Percentiles rank a stretch among this genome's conserved stretches.
Conservation (phyloP, 1,140 invertebrate genomes). For the Parasteatoda tepidariorum region DNA sequence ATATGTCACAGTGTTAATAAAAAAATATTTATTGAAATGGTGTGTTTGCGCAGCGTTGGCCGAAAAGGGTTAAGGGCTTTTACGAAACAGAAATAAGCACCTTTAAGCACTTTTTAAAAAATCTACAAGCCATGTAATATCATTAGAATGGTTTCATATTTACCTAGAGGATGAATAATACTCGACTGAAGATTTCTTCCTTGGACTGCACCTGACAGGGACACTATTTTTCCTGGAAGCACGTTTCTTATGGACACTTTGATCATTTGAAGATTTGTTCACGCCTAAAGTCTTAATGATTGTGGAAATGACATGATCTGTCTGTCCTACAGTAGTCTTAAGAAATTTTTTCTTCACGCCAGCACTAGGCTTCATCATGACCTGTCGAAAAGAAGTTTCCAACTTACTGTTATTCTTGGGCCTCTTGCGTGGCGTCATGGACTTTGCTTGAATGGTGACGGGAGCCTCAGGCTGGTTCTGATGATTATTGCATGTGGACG, state of each 20-base stretch:
- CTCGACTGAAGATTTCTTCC: slow-evolving; percentile 4
- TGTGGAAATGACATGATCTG: background rate
- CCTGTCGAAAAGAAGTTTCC: background rate
- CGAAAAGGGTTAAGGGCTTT: no score
- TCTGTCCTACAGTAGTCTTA: background rate
- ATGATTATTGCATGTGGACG: slow-evolving; percentile 3
- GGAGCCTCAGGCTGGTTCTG: background rate
- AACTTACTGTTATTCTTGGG: background rate
- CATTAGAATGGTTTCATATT: no score
- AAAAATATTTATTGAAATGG: no score
- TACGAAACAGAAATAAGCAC: no score
- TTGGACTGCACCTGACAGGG: slow-evolving; percentile 29
- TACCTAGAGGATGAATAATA: background rate
- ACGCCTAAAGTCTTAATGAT: no score
- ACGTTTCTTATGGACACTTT: background rate
- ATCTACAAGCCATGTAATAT: no score
- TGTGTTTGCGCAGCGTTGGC: no score
- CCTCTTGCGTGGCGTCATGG: background rate
- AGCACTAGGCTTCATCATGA: background rate
- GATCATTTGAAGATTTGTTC: background rate
- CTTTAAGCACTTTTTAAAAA: no score
- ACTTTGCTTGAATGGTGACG: background rate
- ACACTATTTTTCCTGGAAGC: background rate
- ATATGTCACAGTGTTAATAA: no score
- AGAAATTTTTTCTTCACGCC: background rate